These are phyloP conservation scores for Machaerirhynchus nigripectus DNA, from an alignment of 2,113 vertebrate species.

Conservation along the genomic window DNA sequence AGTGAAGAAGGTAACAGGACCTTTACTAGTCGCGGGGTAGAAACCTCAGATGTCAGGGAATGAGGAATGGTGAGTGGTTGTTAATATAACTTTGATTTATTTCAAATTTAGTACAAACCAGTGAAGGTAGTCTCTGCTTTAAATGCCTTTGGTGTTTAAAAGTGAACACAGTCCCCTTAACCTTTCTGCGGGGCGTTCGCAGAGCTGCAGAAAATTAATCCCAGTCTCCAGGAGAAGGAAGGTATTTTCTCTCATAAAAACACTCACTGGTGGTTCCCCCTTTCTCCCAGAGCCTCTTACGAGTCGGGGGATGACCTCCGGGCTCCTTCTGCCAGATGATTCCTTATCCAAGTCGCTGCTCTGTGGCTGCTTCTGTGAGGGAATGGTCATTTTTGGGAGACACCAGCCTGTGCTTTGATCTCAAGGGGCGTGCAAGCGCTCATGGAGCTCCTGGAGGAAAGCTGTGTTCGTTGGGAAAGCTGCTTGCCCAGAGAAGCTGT, in stretches of 20 bases:
- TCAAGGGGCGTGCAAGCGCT: background rate
- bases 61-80: background rate
- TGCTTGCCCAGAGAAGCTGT: background rate
- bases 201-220: slow-evolving; percentile 38
- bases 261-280: slow-evolving; percentile 14
- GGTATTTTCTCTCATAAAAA: slow-evolving; percentile 57
- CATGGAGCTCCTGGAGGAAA: background rate
- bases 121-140: background rate
- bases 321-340: background rate
- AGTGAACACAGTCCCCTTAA: background rate
- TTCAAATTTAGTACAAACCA: background rate
- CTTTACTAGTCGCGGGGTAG: background rate
- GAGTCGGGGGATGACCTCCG: background rate
- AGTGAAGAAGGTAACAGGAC: background rate
- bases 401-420: background rate
- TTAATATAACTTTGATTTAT: background rate
- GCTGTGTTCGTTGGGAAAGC: too few species aligned
- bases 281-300: slow-evolving; percentile 35
- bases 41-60: background rate
- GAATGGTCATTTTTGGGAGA: background rate
- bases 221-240: slow-evolving; percentile 34
- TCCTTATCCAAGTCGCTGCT: background rate
- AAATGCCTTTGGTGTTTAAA: background rate
- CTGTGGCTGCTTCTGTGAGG: background rate
- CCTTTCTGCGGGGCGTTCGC: background rate